These are phyloP conservation scores for Spatula versicolor DNA, from an alignment of 2,797 vertebrate genomes.

Conservation along the genomic window DNA sequence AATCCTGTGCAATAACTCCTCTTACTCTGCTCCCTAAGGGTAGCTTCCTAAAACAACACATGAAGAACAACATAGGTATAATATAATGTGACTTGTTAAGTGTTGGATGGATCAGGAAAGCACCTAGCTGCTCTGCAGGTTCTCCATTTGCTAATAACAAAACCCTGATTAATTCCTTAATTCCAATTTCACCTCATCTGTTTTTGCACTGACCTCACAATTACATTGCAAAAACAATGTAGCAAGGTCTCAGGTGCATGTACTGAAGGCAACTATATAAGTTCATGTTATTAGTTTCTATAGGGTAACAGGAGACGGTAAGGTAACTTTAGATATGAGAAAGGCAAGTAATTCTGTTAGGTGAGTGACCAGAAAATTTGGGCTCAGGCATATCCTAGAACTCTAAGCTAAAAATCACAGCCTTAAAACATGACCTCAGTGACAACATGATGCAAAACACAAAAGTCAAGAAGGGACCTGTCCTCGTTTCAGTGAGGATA, in stretches of 20 bases:
- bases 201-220: background rate
- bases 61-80: background rate
- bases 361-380: background rate
- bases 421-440: background rate
- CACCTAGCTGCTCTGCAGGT: background rate
- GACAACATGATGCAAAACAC: background rate
- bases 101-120: background rate
- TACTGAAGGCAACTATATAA: background rate
- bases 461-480: background rate
- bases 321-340: background rate
- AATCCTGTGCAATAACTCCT: background rate
- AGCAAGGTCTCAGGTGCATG: background rate
- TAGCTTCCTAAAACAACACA: background rate
- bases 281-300: background rate
- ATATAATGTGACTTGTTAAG: background rate
- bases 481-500: too few relatives aligned
- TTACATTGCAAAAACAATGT: background rate
- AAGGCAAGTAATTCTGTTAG: background rate
- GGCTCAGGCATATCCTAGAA: background rate
- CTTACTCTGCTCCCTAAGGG: accelerated
- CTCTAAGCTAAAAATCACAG: background rate
- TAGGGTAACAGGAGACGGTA: background rate
- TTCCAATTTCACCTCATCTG: background rate
- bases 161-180: background rate
- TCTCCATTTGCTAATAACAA: background rate